Evolutionary conservation across 1,140 invertebrate species (phyloP).

Genomic region (Vanessa atalanta): DNA sequence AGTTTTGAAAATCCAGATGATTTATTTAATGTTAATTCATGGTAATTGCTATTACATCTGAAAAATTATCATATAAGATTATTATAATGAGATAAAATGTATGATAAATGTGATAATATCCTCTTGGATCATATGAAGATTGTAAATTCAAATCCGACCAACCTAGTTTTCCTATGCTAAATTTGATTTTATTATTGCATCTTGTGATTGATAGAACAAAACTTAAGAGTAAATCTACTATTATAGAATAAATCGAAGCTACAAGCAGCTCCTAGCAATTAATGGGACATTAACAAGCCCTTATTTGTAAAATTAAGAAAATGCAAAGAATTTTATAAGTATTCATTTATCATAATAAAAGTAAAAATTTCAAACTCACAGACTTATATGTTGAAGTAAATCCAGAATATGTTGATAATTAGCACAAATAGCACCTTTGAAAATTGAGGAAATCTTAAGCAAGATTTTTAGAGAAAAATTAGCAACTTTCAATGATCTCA

Average conservation of each 20-base stretch:
- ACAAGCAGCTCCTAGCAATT: no score
- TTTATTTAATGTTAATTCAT: conserved; percentile 42
- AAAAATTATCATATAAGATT: conserved; percentile 33
- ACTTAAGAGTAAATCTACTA: no score
- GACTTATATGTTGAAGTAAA: conserved; percentile 19
- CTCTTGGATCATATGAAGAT: no score
- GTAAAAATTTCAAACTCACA: background rate
- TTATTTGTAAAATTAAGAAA: background rate
- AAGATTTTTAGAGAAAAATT: conserved; percentile 65
- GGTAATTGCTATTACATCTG: conserved; percentile 50
- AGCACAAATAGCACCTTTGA: conserved; percentile 47
- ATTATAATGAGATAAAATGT: no score
- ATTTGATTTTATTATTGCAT: no score
- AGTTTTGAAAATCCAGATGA: conserved; percentile 41
- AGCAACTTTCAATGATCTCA: conserved; percentile 62
- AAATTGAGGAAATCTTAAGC: conserved; percentile 54
- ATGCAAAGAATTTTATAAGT: background rate
- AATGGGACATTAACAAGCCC: no score
- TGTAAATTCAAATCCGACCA: no score
- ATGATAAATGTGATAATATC: no score
- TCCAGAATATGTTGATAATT: conserved; percentile 51
- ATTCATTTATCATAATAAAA: conserved; percentile 6
- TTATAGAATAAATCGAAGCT: no score
- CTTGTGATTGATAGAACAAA: no score
- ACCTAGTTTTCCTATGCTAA: no score